Base-by-base conservation (phyloP, 92 coral and sea anemone genomes). In the Desmophyllum pertusum region DNA sequence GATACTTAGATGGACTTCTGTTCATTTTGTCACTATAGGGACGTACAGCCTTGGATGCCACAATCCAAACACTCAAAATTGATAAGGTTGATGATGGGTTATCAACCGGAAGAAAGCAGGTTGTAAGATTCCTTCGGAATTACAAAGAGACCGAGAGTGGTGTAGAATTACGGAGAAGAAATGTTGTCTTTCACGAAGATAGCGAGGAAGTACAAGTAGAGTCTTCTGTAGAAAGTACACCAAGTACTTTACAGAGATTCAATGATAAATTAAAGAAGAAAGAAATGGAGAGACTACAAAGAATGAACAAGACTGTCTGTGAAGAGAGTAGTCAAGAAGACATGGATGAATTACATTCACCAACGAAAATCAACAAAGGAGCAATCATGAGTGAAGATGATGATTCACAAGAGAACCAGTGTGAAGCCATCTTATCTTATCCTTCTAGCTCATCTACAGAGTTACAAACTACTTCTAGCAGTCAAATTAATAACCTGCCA, bases 31-130 rank as follows among this genome's bases (percentile, higher is more conserved):
- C 64, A 55, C 43, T 36, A n/a, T n/a, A 95, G 98, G 97, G 95
- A 10, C 84, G 78, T 19, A 94, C 99, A 17, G 81, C 99, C 1
- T 89, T 97, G 76, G 98, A 92, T 81, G 88, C 89, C 15, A 92
- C 95, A 35, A 65, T 87, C 35, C 76, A 78, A 51, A 83, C 91
- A 21, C 92, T 88, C 27, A 88, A 63, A 53, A 57, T 77, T 53
- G 98, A 84, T 29, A 89, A 90, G 29, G 86, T 78, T 27, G 92
- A 88, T 23, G 93, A 95, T 43, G 88, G 71, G 10, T 73, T 78
- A 21, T 83, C 91, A 0, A 73, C 69, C 48, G 93, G 94, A 35
- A 83, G 99, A 27, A 88, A 81, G 71, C 81, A 92, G 45, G 97
- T 97, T 0, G 89, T 79, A 59, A 85, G 42, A 52, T 89, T 90